Evolutionary conservation across 2,888 invertebrate species (phyloP), one percentile per base, ranked within the genome.

Genomic region (Metalampra italica): DNA sequence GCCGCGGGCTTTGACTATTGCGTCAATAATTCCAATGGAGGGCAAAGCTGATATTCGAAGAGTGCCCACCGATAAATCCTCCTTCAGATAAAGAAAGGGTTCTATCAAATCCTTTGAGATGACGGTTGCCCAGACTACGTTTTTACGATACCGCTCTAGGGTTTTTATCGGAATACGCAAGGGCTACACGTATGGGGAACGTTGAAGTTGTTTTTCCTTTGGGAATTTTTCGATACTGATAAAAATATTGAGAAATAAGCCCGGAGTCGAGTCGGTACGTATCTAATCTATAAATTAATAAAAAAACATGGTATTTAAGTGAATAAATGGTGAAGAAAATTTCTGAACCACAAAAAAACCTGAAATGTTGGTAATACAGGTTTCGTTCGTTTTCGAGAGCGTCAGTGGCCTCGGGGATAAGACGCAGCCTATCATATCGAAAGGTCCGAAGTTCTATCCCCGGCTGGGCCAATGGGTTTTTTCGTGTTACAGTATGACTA

Each of bases 51-150:
- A 36, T 36, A 36, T 36, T 36, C 36, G n/a, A n/a, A 36, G 36
- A 36, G 36, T 36, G 36, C 49, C 48, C n/a, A 52, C 50, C 56
- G 57, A 66, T 58, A 66, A 66, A 64, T 64, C 57, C 53, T 32
- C 29, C 38, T 49, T 41, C 52, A 59, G 63, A 61, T 59, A 65
- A 62, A 60, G 59, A 58, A 65, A 66, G 56, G 58, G 57, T 55
- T 55, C n/a, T n/a, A 9, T 45, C 51, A 36, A 51, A 54, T 55
- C 52, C 47, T 54, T 49, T 13, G 50, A 52, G 59, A 59, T 59
- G 60, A 58, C 55, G 59, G 59, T 50, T 47, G 46, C 52, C 43
- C 59, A 37, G 43, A 49, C 47, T 45, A 34, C 11, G 50, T 60
- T 58, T 62, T 63, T 63, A 56, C 57, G 56, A 54, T 54, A 55